phyloP scores from a whole-genome alignment of 2,888 invertebrate genomes.

The Julus scanicus region DNA sequence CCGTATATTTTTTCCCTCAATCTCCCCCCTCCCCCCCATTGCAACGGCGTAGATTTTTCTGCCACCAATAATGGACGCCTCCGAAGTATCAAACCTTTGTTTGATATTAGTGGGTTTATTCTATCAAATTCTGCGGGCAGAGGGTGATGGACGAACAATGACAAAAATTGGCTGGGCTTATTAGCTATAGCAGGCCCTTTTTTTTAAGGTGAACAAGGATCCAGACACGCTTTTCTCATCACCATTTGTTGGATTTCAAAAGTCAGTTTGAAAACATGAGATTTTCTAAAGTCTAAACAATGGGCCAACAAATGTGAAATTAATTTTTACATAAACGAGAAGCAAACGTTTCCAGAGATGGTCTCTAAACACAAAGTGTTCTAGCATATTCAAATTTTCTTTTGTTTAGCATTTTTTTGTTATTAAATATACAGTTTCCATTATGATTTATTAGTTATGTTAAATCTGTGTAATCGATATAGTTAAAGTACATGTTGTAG shows the following conservation, averaged over 20 bases:
- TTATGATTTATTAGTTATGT: too few relatives aligned
- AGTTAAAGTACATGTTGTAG: too few relatives aligned
- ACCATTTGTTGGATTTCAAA: background rate
- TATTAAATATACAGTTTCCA: too few relatives aligned
- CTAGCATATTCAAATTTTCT: too few relatives aligned
- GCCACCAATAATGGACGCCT: slow-evolving; percentile 15
- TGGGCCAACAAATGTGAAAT: background rate
- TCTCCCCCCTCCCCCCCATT: background rate
- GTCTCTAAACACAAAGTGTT: too few relatives aligned
- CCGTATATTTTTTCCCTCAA: background rate
- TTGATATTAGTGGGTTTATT: slow-evolving; percentile 10
- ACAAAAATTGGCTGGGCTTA: background rate
- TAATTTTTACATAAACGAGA: background rate
- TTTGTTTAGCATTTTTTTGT: too few relatives aligned
- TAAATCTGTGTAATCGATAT: too few relatives aligned
- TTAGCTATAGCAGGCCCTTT: background rate
- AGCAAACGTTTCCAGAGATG: too few relatives aligned
- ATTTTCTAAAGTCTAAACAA: background rate
- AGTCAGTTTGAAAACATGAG: background rate
- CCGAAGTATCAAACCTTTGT: slow-evolving; percentile 30
- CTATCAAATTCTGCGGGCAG: slow-evolving; percentile 18
- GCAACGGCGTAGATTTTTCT: slow-evolving; percentile 1
- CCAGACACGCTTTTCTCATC: background rate
- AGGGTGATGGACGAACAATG: background rate
- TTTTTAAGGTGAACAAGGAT: background rate